Evolutionary conservation across 2,113 vertebrate genomes (phyloP).

Genomic region (Podocnemis expansa): DNA sequence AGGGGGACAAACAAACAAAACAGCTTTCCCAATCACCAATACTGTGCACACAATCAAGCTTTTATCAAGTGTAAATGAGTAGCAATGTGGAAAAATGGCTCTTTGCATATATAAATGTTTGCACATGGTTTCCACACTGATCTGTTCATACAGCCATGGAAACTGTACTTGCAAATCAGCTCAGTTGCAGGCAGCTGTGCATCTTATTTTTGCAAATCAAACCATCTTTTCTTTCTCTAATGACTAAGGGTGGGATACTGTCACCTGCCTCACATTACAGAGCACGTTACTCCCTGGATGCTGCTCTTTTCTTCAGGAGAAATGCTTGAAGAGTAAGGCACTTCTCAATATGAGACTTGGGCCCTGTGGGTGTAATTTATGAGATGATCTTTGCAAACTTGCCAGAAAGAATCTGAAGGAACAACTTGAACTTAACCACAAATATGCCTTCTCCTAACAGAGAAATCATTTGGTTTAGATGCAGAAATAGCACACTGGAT

Average conservation of each 20-base stretch:
- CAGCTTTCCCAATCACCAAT: rapidly evolving
- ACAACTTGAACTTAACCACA: background rate
- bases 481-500: background rate
- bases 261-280: background rate
- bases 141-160: background rate
- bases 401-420: background rate
- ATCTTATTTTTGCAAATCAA: background rate
- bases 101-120: background rate
- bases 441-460: background rate
- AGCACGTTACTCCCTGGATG: background rate
- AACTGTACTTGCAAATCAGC: rapidly evolving
- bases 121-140: background rate
- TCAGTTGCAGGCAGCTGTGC: rapidly evolving
- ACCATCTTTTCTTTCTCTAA: background rate
- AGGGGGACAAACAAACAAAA: background rate
- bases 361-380: background rate
- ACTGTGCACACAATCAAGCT: background rate
- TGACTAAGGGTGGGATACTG: background rate
- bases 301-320: background rate
- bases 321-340: background rate
- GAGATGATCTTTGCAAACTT: background rate
- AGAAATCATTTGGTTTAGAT: background rate
- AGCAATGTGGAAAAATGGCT: background rate
- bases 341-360: background rate
- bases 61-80: rapidly evolving